Evolutionary conservation across 2,113 vertebrate genomes (phyloP).

Genomic region (Pterophyllum scalare): DNA sequence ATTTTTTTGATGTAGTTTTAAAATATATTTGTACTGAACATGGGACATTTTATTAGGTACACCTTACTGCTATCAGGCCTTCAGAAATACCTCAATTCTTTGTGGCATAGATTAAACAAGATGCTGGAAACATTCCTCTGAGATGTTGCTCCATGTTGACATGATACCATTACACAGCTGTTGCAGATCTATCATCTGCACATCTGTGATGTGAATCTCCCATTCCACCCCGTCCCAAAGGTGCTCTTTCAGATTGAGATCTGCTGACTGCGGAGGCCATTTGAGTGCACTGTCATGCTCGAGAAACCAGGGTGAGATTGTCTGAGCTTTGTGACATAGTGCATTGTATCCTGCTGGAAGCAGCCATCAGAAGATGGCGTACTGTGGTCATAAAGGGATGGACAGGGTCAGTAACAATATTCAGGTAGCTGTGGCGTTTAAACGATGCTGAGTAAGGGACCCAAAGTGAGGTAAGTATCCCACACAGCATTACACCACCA

Average conservation of each 20-base stretch:
- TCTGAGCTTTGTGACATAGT: background rate
- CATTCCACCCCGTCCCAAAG: background rate
- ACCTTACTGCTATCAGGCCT: background rate
- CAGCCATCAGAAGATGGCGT: background rate
- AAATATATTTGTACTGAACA: background rate
- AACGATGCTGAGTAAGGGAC: background rate
- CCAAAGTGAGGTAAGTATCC: background rate
- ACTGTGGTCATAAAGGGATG: background rate
- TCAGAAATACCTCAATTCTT: background rate
- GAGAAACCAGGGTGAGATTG: background rate
- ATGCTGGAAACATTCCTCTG: background rate
- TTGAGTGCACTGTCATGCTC: rapidly evolving
- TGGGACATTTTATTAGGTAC: background rate
- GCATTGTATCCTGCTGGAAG: background rate
- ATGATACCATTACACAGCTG: too few relatives aligned
- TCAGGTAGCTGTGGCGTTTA: background rate
- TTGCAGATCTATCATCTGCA: background rate
- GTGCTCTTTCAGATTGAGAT: background rate
- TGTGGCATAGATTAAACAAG: background rate
- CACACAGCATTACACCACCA: background rate
- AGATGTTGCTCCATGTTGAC: background rate
- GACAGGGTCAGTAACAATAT: background rate
- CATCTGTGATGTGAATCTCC: background rate
- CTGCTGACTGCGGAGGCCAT: rapidly evolving
- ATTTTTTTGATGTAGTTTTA: rapidly evolving